Base-by-base conservation (phyloP, 2,797 vertebrate genomes). In the Pseudochirops corinnae region DNA sequence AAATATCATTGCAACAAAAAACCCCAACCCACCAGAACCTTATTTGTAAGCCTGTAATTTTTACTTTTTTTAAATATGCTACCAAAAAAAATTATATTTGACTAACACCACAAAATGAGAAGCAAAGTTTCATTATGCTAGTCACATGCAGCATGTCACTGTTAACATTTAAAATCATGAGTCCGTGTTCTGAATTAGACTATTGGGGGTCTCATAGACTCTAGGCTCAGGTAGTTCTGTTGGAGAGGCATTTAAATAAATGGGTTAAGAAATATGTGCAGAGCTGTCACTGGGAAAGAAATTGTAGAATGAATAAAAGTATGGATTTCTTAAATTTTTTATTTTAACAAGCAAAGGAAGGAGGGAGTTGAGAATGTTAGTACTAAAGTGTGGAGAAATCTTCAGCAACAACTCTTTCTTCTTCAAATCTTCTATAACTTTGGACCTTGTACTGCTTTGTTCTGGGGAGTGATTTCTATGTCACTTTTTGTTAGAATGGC, bases 1-100 rank as follows among this genome's bases (percentile, higher is more conserved):
- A 92, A 95, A 57, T 57, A 1, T 18, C 92, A 90, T 92, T 94
- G 55, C n/a, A 53, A 53, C 33, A 33, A 96, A 94, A 95, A 94
- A 52, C 13, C 3, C 31, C 9, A 29, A 58, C 29, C 2, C 7
- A 58, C 91, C 13, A 92, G 50, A 58, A 33, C 56, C 55, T 82
- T 93, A 91, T 55, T n/a, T 4, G 6, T 90, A 7, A 60, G 21
- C 2, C 91, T 50, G 5, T n/a, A 90, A 31, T 60, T 13, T 12
- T 91, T 9, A 67, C 31, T 39, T 13, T 91, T 95, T 55, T 91
- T 12, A 92, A 39, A 26, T 14, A n/a, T 1, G 33, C 0, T 6
- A 56, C n/a, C 0, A 55, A 55, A 91, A 46, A 95, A 57, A 91
- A 7, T 91, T 91, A 95, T 56, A n/a, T 87, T 46, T 94, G 31